Evolutionary conservation across 2,113 vertebrate species (phyloP).

Genomic region (Bambusicola thoracicus): DNA sequence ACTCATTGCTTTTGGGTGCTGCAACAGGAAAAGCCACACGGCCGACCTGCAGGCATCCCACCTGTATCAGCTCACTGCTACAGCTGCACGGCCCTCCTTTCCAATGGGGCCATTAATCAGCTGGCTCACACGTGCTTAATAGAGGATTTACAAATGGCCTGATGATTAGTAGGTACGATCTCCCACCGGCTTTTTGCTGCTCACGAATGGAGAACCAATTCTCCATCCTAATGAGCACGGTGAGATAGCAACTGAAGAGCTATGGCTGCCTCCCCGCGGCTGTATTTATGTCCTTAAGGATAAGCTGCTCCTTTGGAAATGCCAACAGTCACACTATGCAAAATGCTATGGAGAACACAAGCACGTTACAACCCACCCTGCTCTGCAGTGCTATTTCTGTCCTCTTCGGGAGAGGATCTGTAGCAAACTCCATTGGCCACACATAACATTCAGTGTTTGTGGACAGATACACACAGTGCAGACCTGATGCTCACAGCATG

Average conservation of each 20-base stretch:
- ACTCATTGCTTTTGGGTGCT: background rate
- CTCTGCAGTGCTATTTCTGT: background rate
- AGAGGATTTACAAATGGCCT: background rate
- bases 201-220: accelerated
- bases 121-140: background rate
- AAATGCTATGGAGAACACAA: accelerated
- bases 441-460: background rate
- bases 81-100: background rate
- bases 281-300: background rate
- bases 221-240: background rate
- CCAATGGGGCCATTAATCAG: background rate
- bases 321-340: background rate
- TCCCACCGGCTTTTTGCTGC: background rate
- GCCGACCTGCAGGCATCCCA: background rate
- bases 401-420: background rate
- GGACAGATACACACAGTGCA: accelerated
- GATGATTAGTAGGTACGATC: background rate
- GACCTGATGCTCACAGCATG: background rate
- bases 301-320: background rate
- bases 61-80: background rate
- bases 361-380: accelerated
- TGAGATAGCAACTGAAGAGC: background rate
- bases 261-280: background rate
- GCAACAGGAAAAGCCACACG: background rate
- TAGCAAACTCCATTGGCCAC: background rate